Evolutionary conservation across 2,797 vertebrate species (phyloP), one percentile per base, ranked within the genome.

Genomic region (Clarias pachynema): DNA sequence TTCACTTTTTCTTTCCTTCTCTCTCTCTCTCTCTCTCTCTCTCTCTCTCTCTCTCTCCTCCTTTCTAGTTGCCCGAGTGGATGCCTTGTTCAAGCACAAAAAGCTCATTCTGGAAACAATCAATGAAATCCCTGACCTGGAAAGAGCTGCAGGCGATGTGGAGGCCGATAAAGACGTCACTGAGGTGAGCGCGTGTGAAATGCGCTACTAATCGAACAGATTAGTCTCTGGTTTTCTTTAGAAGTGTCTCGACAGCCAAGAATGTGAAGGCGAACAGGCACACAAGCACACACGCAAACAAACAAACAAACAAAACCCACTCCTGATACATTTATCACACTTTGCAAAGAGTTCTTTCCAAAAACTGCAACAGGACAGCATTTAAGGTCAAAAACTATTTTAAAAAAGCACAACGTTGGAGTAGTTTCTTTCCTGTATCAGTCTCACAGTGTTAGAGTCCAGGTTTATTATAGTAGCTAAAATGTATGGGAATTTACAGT

Each of bases 11-110:
- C 1, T 44, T 3, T 44, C 34, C 24, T 37, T 44, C 66, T 6
- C 5, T 22, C 57, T 60, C 60, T 63, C 62, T 63, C n/a, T n/a
- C 10, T 65, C 18, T 34, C 29, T 75, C 8, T 22, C 16, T 69
- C 31, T 34, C 2, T n/a, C 22, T 65, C 18, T 34, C 29, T 75
- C 8, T 22, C 16, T 69, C 31, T 34, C 2, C 15, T 10, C 15
- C 22, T 73, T 22, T 89, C 84, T 89, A 96, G 94, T 94, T 89
- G 84, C 86, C 66, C 85, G 88, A 81, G 91, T 92, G 5, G 93
- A 94, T 81, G 89, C 92, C 53, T 60, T 95, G 83, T 89, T 93
- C 77, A 86, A 77, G 72, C 93, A 94, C 83, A 89, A 80, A 88
- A 87, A 87, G 15, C 78, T 93, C 85, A 92, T 96, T 82, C 86